Percentiles rank a stretch among this genome's conserved stretches.
phyloP scores from a whole-genome alignment of 1,140 invertebrate genomes.

The Hyles euphorbiae region DNA sequence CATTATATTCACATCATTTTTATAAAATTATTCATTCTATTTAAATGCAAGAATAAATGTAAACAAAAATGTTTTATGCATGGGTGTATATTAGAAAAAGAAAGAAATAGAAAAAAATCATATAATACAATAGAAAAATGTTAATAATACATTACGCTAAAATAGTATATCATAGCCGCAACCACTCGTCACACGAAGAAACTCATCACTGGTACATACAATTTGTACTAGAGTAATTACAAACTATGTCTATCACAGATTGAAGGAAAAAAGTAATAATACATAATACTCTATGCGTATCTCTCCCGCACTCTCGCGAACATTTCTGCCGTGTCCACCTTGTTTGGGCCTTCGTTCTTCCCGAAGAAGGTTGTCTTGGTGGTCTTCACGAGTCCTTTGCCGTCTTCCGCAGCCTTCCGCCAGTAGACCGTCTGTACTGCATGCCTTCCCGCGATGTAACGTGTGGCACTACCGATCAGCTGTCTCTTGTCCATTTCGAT shows the following conservation, averaged over 20 bases:
- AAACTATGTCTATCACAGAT: conserved; percentile 45
- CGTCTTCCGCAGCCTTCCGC: conserved; percentile 73
- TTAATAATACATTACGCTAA: conserved; percentile 21
- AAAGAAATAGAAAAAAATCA: no score
- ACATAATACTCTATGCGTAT: conserved; percentile 36
- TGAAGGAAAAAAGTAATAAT: conserved; percentile 1
- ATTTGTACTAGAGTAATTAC: conserved; percentile 8
- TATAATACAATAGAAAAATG: no score
- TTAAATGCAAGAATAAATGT: no score
- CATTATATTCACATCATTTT: no score
- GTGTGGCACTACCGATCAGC: conserved; percentile 78
- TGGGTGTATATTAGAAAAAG: no score
- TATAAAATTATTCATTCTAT: no score
- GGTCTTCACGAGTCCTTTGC: conserved; percentile 77
- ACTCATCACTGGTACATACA: conserved; percentile 26
- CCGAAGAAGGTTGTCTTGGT: conserved; percentile 79
- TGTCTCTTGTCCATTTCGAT: conserved; percentile 67
- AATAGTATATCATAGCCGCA: background rate
- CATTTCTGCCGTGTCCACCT: conserved; percentile 63
- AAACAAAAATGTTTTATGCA: no score
- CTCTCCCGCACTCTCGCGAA: conserved; percentile 63
- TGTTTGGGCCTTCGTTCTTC: conserved; percentile 70
- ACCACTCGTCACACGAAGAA: background rate
- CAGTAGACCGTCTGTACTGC: conserved; percentile 84
- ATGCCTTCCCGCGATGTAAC: conserved; percentile 81